Conservation (phyloP, 2,113 vertebrate genomes). For the Rallus limicola region DNA sequence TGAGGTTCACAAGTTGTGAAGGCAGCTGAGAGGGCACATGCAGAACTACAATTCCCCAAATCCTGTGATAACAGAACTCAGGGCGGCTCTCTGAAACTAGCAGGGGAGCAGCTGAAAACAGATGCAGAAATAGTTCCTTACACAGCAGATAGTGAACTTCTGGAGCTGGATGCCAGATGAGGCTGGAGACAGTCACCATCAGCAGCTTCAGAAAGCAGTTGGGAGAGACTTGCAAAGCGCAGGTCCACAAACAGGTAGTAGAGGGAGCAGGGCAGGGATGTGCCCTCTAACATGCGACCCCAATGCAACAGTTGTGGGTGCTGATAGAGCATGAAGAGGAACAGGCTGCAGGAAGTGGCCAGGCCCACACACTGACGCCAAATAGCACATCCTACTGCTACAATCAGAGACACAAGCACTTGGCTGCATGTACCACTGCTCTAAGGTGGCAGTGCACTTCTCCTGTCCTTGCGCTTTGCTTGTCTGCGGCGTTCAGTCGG, state of each 20-base stretch:
- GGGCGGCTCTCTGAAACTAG: neutral
- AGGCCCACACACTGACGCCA: neutral
- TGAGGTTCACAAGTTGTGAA: neutral
- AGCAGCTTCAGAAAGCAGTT: neutral
- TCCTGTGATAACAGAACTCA: neutral
- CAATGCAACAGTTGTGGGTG: neutral
- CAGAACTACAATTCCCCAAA: neutral
- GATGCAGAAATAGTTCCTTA: neutral
- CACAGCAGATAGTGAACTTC: neutral
- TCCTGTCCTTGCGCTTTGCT: neutral
- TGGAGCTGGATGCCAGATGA: neutral
- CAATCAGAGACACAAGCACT: neutral
- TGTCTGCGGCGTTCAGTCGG: rapidly evolving
- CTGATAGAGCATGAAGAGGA: neutral
- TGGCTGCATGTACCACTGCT: neutral
- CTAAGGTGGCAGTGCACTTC: rapidly evolving
- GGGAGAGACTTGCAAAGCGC: neutral
- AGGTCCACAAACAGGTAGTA: neutral
- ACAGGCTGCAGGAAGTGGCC: neutral
- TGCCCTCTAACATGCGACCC: neutral
- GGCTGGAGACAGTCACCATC: neutral
- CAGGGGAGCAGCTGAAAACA: neutral
- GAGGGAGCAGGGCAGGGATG: neutral
- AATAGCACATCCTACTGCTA: neutral
- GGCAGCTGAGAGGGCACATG: neutral